Evolutionary conservation across 1,140 invertebrate species (phyloP), one percentile per base, ranked within the genome.

Genomic region (Cyclina sinensis): DNA sequence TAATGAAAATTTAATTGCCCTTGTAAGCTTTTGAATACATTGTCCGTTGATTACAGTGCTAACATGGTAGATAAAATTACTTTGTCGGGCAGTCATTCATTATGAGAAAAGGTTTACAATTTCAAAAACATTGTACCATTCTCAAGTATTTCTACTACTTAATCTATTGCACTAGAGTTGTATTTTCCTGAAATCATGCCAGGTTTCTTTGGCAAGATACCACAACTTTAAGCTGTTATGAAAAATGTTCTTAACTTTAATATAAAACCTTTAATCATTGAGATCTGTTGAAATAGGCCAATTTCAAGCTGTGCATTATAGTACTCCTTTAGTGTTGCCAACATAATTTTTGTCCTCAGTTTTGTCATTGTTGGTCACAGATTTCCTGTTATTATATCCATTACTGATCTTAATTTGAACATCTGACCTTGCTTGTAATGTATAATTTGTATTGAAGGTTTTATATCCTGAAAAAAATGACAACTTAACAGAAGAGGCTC

Each of bases 251-350:
- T 14, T 70, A 70, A 70, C 14, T 70, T 70, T 4, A 27, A 30
- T 37, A 18, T 70, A 27, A 70, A 30, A 7, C 11, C 9, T 37
- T 70, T 70, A 65, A 21, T 16, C 65, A 35, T 70, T 57, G 51
- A 21, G 51, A n/a, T n/a, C n/a, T n/a, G n/a, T n/a, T n/a, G n/a
- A 70, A 65, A 70, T 70, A 70, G 65, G 65, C 65, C 65, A 70
- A 37, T 39, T 70, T 70, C 9, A n/a, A n/a, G n/a, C n/a, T n/a
- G n/a, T n/a, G n/a, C n/a, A 70, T 7, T 70, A 5, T 16, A 5
- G 54, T 4, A 9, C 5, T 57, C 5, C 24, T 57, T 18, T 57
- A 9, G 24, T 24, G 21, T 57, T 57, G 54, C 3, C 3, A 5
- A 57, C 5, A 27, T 9, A 18, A n/a, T n/a, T 18, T 57, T 18